Base-by-base conservation (phyloP, 2,797 vertebrate species). In the Parotocinclus haroldoi region DNA sequence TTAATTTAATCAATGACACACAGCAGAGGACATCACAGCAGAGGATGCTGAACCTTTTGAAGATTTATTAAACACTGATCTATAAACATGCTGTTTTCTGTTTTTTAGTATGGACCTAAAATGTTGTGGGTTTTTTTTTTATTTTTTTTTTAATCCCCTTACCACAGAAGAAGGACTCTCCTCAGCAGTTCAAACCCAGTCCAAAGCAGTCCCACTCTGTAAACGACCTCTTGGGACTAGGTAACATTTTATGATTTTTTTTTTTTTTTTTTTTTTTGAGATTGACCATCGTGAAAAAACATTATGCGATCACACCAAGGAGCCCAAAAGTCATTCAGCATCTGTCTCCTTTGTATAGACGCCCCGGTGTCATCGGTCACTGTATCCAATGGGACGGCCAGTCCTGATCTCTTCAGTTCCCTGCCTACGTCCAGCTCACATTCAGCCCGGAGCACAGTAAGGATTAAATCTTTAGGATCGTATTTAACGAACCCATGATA, bases 221-320 rank as follows among this genome's bases (percentile, higher is more conserved):
- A 39, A 90, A 96, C 83, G 96, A 99, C 69, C 84, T 99, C 75
- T 84, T 99, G 70, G 96, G 93, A 80, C 88, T 99, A 71, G 96
- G 96, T 98, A 92, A 94, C 0, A 0, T 64, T 59, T 10, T 1
- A n/a, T 13, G 11, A 10, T 6, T 48, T 7, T 12, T 1, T n/a
- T 12, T 48, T n/a, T n/a, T n/a, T n/a, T n/a, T n/a, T n/a, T n/a
- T n/a, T n/a, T n/a, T n/a, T n/a, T n/a, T n/a, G n/a, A n/a, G 11
- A 1, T 1, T 53, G 55, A 13, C 39, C 7, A 39, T 19, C 7
- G 42, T 12, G 36, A 38, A 44, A 14, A 12, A n/a, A n/a, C n/a
- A n/a, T n/a, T n/a, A n/a, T n/a, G n/a, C n/a, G n/a, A n/a, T n/a
- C n/a, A 27, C 1, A 12, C 11, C 7, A 14, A 40, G 39, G 18